Evolutionary conservation across 1,140 invertebrate species (phyloP), one percentile per base, ranked within the genome.

Genomic region (Colletes latitarsis): DNA sequence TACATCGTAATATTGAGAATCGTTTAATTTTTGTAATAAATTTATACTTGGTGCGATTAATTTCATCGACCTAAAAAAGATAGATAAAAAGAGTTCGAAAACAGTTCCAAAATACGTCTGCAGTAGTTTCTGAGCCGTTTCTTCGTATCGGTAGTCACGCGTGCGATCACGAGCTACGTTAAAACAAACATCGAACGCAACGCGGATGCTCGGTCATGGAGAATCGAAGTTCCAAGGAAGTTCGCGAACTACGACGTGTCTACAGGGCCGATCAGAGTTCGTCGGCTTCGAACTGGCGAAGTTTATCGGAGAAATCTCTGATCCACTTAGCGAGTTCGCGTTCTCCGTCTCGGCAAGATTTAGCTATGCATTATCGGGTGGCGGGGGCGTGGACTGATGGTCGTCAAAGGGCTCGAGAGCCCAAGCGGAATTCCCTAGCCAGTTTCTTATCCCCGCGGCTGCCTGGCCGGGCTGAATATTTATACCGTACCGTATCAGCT

Each of bases 241-340:
- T 62, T 39, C 52, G 55, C 4, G 12, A 39, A 21, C 21, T 62
- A 12, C 19, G 10, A 17, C 17, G 39, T 43, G 17, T 41, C 14
- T 53, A 53, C 21, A 14, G 5, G 19, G 57, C 30, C 19, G 21
- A 49, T 19, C 21, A 58, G 12, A 67, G 74, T 62, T 62, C 9
- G 39, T 14, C 39, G n/a, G 77, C 10, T 53, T n/a, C 17, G 55
- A 57, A 55, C 58, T 46, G 19, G n/a, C 39, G 10, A 66, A 79
- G 41, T 73, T 79, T 66, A 79, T 79, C 69, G 60, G 49, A 12
- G 39, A 66, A 46, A 79, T 73, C 77, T 73, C 69, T 73, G 77
- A 79, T 79, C 77, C 63, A 79, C 77, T 79, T 79, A 73, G 55
- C 69, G 52, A 19, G 58, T 55, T 64, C 19, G n/a, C 30, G 60